Evolutionary conservation across 1,140 invertebrate genomes (phyloP).

Genomic region (Macrobrachium nipponense): DNA sequence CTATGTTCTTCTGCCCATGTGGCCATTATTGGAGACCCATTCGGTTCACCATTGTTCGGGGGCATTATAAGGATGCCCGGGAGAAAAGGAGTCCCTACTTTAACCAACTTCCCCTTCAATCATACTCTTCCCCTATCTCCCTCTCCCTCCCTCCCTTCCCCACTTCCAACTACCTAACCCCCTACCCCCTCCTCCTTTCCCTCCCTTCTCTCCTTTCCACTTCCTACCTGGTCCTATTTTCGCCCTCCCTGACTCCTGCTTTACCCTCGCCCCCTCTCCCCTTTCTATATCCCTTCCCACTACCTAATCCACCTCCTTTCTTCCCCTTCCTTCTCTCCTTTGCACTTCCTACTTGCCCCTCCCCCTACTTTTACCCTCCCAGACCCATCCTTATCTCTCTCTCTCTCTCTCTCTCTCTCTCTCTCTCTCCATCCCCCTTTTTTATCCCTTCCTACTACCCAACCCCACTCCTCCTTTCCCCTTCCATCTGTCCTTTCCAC

Average conservation of each 20-base stretch:
- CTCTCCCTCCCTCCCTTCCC: background rate
- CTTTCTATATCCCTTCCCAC: background rate
- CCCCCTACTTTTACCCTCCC: background rate
- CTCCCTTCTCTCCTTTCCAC: too few species aligned
- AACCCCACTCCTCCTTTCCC: background rate
- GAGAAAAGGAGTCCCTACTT: background rate
- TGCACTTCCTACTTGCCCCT: background rate
- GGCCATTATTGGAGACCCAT: constrained; percentile 3
- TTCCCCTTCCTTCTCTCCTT: too few species aligned
- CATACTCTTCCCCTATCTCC: background rate
- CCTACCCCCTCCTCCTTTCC: too few species aligned
- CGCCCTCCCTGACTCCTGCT: background rate
- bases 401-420: background rate
- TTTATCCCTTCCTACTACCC: background rate
- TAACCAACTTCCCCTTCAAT: background rate
- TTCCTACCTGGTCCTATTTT: background rate
- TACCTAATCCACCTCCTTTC: too few species aligned
- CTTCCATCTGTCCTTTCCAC: background rate
- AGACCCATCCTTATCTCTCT: background rate
- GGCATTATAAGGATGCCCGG: constrained; percentile 14
- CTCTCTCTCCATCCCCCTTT: background rate
- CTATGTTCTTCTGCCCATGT: constrained; percentile 10
- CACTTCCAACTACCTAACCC: background rate
- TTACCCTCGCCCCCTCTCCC: background rate
- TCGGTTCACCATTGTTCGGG: too few species aligned